Base-by-base conservation (phyloP, 2,888 invertebrate genomes). In the Drosophila mercatorum region DNA sequence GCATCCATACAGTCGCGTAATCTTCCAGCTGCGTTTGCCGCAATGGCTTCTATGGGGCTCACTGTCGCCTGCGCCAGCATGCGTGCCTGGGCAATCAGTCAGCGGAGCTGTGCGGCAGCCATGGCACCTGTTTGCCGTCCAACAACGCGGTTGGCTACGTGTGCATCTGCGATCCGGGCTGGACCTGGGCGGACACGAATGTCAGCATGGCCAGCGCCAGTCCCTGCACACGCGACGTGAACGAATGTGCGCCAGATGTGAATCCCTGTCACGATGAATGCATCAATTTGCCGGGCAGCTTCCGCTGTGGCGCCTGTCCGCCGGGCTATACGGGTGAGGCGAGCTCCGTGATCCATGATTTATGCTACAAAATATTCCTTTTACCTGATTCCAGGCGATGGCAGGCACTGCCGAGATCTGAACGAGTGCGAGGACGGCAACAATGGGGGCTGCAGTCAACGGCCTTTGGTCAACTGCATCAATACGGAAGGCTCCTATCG, bases 401-500 rank as follows among this genome's bases (percentile, higher is more conserved):
- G 98, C 1, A 95, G 95, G 88, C 94, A 94, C 43, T 99, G 99
- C 89, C 93, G 93, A 2, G 99, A 99, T 91, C 95, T 98, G 43
- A 95, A 99, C 90, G 99, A 99, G 93, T 99, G 99, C 91, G 92
- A 94, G 26, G 92, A 93, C 31, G 92, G 93, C 4, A 95, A 96
- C 81, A 97, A 97, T 88, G 98, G 98, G 1, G 99, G 98, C 2
- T 99, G 99, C 91, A 98, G 97, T 79, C 91, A 93, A 3, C 93
- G 94, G 72, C 98, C 98, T 0, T 92, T 94, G 86, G 98, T 98
- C 0, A 94, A 95, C 36, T 99, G 99, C 91, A 95, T 96, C 70
- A 99, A 99, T 90, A 97, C 97, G 0, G 94, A 95, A 95, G 99
- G 99, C 5, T 98, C 98, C 0, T 95, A 96, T 72, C 94, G 94